A percentile compares a stretch with the other conserved stretches of the same genome.
Conservation (phyloP, 2,888 invertebrate genomes). For the Dicyrtoma fusca region DNA sequence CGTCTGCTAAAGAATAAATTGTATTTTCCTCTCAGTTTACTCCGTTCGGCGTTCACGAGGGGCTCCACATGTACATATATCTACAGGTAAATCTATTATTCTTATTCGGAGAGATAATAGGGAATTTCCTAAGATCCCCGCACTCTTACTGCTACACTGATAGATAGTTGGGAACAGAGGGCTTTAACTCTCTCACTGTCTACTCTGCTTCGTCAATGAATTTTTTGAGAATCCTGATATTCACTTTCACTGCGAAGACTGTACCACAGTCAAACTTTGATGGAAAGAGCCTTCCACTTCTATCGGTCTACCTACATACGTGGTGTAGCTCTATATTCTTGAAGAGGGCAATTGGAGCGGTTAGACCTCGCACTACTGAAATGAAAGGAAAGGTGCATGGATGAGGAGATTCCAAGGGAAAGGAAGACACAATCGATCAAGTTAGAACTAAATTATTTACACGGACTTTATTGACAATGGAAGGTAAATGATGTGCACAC, state of each 20-base stretch:
- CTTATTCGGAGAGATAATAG: too few relatives aligned
- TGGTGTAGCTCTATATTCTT: too few relatives aligned
- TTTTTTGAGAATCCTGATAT: neutral
- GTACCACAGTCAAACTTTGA: too few relatives aligned
- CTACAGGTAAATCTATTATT: too few relatives aligned
- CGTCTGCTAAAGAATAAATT: neutral
- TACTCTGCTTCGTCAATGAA: constrained; percentile 1
- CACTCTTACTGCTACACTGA: neutral
- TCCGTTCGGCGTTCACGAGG: neutral
- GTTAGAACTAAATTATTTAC: constrained; percentile 41
- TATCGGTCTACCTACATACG: too few relatives aligned
- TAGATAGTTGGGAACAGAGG: neutral
- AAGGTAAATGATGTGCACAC: constrained; percentile 35
- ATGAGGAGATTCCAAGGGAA: too few relatives aligned
- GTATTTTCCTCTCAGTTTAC: neutral
- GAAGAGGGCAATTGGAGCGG: neutral
- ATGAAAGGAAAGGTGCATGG: too few relatives aligned
- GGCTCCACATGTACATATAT: too few relatives aligned
- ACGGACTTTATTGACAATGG: constrained; percentile 37
- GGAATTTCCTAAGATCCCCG: too few relatives aligned
- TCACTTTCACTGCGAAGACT: neutral
- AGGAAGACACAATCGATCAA: constrained; percentile 33
- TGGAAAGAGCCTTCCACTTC: too few relatives aligned
- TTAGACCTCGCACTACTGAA: too few relatives aligned
- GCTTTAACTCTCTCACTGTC: neutral